Evolutionary conservation across 2,888 invertebrate species (phyloP).

Genomic region (Cryptops parisi): DNA sequence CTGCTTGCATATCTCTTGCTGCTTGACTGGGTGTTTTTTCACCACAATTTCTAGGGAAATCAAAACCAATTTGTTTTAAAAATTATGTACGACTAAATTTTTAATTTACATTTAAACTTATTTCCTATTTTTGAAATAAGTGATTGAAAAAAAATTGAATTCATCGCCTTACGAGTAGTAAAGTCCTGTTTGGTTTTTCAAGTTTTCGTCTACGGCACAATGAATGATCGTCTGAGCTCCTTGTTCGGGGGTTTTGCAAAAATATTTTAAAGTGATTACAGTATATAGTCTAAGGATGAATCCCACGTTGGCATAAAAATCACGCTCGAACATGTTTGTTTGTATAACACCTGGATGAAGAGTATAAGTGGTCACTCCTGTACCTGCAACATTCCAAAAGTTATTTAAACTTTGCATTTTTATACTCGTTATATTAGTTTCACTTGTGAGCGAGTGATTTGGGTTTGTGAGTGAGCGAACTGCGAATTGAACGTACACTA

Average conservation of each 20-base stretch:
- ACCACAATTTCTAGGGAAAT: constrained; percentile 1
- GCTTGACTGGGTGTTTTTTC: not conserved
- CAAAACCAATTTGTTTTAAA: not conserved
- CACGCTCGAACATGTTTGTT: constrained; percentile 29
- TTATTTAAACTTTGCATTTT: too few species aligned
- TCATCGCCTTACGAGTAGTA: too few species aligned
- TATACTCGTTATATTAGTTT: too few species aligned
- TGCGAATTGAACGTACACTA: too few species aligned
- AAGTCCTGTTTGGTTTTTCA: constrained; percentile 43
- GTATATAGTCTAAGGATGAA: not conserved
- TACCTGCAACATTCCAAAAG: too few species aligned
- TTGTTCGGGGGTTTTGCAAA: constrained; percentile 44
- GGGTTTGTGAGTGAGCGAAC: too few species aligned
- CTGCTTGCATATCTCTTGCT: not conserved
- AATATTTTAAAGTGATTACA: not conserved
- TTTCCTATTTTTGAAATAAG: too few species aligned
- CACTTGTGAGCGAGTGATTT: too few species aligned
- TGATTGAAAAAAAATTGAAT: not conserved
- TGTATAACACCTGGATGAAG: constrained; percentile 35
- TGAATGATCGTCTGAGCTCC: constrained; percentile 56
- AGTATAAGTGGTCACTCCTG: too few species aligned
- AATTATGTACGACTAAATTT: not conserved
- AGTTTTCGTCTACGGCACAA: constrained; percentile 48
- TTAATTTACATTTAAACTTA: constrained; percentile 60
- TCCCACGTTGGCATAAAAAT: constrained; percentile 21